Evolutionary conservation across 2,888 invertebrate species (phyloP).

Genomic region (Rhopalosiphum nymphaeae): DNA sequence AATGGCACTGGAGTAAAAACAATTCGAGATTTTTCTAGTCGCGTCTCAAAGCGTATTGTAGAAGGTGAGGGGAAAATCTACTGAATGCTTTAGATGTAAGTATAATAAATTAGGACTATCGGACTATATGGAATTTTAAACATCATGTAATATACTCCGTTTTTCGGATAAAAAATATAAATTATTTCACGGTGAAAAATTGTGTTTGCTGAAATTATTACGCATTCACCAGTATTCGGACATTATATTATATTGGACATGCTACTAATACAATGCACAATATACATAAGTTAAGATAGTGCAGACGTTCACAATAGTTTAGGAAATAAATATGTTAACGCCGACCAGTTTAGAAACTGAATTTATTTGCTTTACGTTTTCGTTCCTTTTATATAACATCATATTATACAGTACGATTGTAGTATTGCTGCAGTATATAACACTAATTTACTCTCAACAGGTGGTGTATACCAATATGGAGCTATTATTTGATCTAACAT

Average conservation of each 20-base stretch:
- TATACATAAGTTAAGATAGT: neutral
- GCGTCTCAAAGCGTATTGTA: neutral
- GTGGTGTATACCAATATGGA: no score
- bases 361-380: neutral
- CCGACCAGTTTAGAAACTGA: neutral
- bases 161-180: neutral
- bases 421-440: neutral
- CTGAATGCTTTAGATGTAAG: neutral
- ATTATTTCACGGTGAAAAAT: neutral
- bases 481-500: no score
- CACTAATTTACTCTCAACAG: no score
- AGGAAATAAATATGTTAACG: neutral
- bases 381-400: neutral
- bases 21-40: conserved; percentile 5
- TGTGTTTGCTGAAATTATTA: neutral
- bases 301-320: neutral
- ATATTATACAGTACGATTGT: neutral
- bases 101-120: neutral
- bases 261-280: neutral
- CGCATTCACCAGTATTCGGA: neutral
- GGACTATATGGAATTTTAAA: neutral
- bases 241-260: neutral
- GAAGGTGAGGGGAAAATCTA: neutral
- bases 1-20: neutral
- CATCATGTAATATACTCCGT: neutral